Percentiles rank a stretch among this genome's conserved stretches.
phyloP scores from a whole-genome alignment of 2,888 invertebrate species.

The Euplexia lucipara region DNA sequence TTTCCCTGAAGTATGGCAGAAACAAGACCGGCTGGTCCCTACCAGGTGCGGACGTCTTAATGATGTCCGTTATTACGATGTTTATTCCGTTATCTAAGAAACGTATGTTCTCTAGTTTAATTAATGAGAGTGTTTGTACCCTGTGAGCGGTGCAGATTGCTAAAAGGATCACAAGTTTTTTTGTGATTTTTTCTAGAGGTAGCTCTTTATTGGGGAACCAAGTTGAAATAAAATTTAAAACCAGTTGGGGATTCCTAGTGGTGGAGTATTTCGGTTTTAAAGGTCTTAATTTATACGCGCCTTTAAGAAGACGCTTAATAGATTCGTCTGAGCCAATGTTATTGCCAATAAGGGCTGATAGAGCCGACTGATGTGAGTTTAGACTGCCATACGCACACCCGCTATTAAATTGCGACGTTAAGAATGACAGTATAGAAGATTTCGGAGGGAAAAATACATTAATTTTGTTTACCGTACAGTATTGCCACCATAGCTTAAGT shows the following conservation, averaged over 20 bases:
- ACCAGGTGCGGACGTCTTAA: slow-evolving; percentile 34
- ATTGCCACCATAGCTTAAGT: slow-evolving; percentile 51
- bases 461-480: slow-evolving; percentile 27
- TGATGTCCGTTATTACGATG: slow-evolving; percentile 31
- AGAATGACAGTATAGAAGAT: too few species aligned
- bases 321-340: slow-evolving; percentile 15
- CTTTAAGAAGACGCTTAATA: slow-evolving; percentile 18
- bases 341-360: slow-evolving; percentile 13
- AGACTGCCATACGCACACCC: too few species aligned
- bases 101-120: slow-evolving; percentile 22
- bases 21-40: slow-evolving; percentile 30
- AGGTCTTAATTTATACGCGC: slow-evolving; percentile 17
- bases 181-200: slow-evolving; percentile 6
- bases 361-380: slow-evolving; percentile 40
- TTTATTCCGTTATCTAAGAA: slow-evolving; percentile 7
- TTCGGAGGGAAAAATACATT: too few species aligned
- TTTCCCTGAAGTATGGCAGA: slow-evolving; percentile 33
- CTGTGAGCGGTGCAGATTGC: slow-evolving; percentile 28
- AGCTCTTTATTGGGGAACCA: slow-evolving; percentile 11
- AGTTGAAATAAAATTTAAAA: slow-evolving; percentile 7
- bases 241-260: slow-evolving; percentile 32
- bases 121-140: slow-evolving; percentile 20
- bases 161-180: slow-evolving; percentile 26
- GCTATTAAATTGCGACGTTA: too few species aligned
- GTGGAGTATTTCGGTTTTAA: slow-evolving; percentile 11